phyloP scores from a whole-genome alignment of 2,888 invertebrate genomes.

The Drosophila suboccidentalis region DNA sequence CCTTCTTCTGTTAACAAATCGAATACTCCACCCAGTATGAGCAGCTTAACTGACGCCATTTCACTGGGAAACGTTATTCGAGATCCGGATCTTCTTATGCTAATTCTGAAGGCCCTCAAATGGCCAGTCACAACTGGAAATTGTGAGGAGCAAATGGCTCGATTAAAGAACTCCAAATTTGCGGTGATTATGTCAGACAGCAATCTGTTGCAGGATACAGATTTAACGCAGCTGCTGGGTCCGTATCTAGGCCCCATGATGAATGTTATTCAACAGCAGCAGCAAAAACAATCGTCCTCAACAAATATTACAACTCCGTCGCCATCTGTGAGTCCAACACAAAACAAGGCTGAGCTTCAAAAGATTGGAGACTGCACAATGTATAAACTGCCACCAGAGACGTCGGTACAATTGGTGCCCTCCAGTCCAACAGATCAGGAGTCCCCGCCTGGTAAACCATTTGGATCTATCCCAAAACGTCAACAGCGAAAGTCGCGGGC shows the following conservation, averaged over 20 bases:
- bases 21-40: constrained; percentile 49
- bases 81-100: constrained; percentile 83
- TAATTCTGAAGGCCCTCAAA: constrained; percentile 85
- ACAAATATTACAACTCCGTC: constrained; percentile 19
- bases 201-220: constrained; percentile 84
- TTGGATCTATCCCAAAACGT: constrained; percentile 29
- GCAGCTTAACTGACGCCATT: constrained; percentile 79
- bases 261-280: constrained; percentile 69
- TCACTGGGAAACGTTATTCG: constrained; percentile 84
- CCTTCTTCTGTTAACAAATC: constrained; percentile 26
- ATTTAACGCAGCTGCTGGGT: constrained; percentile 84
- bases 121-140: constrained; percentile 83
- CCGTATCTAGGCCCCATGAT: constrained; percentile 82
- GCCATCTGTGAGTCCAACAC: constrained; percentile 36
- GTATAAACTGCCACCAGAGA: constrained; percentile 85
- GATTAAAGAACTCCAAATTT: constrained; percentile 83
- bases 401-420: constrained; percentile 84
- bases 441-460: constrained; percentile 4
- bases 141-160: constrained; percentile 81
- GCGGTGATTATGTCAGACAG: constrained; percentile 83
- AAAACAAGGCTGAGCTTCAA: constrained; percentile 44
- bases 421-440: constrained; percentile 77
- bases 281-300: constrained; percentile 60
- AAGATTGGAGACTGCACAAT: constrained; percentile 66
- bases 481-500: constrained; percentile 35